Percentiles rank a stretch among this genome's conserved stretches.
Conservation (phyloP, 1,140 invertebrate genomes). For the Lepidurus couesii region DNA sequence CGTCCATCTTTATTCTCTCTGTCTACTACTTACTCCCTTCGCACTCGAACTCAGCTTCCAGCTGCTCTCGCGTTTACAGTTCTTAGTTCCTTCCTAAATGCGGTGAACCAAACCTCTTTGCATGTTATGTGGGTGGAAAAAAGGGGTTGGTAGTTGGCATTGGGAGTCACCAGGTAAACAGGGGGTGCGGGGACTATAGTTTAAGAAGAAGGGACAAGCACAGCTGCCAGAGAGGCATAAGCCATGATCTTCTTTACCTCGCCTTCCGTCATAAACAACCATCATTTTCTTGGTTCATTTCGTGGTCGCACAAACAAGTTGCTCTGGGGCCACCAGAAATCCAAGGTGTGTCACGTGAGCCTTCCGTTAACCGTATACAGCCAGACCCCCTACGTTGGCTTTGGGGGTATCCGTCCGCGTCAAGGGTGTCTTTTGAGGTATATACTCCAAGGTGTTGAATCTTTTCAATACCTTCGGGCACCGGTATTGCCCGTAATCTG, state of each 20-base stretch:
- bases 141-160: neutral
- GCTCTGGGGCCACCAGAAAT: neutral
- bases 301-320: conserved; percentile 18
- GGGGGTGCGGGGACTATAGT: neutral
- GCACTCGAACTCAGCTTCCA: neutral
- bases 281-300: conserved; percentile 20
- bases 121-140: neutral
- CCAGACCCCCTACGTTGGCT: neutral
- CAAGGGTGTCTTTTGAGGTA: neutral
- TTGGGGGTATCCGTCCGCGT: neutral
- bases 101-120: conserved; percentile 1
- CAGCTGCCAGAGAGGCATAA: conserved; percentile 1
- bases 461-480: neutral
- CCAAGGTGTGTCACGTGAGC: conserved; percentile 20
- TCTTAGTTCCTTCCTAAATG: neutral
- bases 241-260: conserved; percentile 12
- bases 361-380: neutral
- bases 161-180: neutral
- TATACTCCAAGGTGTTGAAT: neutral
- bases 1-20: neutral
- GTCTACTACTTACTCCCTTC: too few relatives aligned
- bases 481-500: neutral
- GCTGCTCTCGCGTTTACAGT: neutral
- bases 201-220: neutral
- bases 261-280: conserved; percentile 4